phyloP scores from a whole-genome alignment of 2,113 vertebrate genomes.

The Lethenteron camtschaticum region DNA sequence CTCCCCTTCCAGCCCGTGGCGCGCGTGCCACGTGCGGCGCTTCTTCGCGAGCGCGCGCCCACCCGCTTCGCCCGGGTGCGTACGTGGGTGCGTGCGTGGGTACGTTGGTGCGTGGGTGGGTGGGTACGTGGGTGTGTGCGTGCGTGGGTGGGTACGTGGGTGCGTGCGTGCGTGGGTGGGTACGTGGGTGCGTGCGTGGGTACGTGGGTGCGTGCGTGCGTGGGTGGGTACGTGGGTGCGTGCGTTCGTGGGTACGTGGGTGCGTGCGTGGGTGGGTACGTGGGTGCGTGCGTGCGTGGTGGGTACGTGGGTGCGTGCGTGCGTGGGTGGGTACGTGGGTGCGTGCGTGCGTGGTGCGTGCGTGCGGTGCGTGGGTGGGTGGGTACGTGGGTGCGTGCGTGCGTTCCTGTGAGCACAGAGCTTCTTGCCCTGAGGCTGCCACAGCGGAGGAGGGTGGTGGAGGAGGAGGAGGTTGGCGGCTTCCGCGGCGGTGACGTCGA shows the following conservation, averaged over 20 bases:
- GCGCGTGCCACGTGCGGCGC: neutral
- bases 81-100: neutral
- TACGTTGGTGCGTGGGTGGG: neutral
- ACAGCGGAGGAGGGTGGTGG: no score
- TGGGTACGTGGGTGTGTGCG: no score
- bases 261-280: neutral
- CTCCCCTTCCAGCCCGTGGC: neutral
- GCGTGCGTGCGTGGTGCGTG: neutral
- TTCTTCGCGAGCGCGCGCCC: neutral
- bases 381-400: neutral
- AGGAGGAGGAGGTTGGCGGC: no score
- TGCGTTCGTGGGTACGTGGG: neutral
- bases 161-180: no score
- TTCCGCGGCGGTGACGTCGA: no score
- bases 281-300: neutral
- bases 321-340: neutral
- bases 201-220: neutral
- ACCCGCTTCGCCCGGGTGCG: neutral
- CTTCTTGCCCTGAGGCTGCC: no score
- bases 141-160: no score
- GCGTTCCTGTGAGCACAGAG: no score
- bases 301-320: neutral
- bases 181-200: no score
- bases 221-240: neutral
- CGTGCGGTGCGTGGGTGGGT: neutral